These are phyloP conservation scores for Oasisia sp. DNA, from an alignment of 2,888 invertebrate genomes.

Conservation along the genomic window DNA sequence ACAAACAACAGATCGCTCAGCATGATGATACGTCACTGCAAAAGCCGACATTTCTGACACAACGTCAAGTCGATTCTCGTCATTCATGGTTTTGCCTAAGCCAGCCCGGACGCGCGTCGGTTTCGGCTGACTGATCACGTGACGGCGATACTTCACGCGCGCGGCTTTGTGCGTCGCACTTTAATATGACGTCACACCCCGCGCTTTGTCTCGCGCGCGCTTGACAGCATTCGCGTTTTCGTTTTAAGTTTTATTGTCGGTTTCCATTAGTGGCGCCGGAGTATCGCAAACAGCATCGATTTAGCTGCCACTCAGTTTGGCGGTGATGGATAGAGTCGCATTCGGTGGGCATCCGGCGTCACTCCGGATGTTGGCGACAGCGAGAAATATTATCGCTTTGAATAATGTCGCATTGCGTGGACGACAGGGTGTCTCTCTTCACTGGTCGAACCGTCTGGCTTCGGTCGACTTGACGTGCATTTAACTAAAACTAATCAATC, in stretches of 20 bases:
- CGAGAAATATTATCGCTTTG: background rate
- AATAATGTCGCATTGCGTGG: background rate
- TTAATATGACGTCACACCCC: background rate
- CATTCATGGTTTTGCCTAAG: background rate
- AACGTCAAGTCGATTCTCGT: background rate
- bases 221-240: background rate
- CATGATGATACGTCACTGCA: background rate
- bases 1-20: background rate
- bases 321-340: background rate
- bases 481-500: background rate
- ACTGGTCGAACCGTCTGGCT: background rate
- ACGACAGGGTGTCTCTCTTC: background rate
- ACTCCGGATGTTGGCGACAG: background rate
- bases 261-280: background rate
- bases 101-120: background rate
- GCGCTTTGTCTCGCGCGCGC: background rate
- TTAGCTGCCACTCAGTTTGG: background rate
- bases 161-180: background rate
- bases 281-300: background rate
- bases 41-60: background rate
- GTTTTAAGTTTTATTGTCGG: background rate
- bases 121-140: background rate
- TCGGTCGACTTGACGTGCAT: background rate
- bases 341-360: background rate
- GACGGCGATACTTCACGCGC: background rate